Percentiles rank a stretch among this genome's conserved stretches.
phyloP scores from a whole-genome alignment of 2,888 invertebrate genomes.

The Salticus scenicus region DNA sequence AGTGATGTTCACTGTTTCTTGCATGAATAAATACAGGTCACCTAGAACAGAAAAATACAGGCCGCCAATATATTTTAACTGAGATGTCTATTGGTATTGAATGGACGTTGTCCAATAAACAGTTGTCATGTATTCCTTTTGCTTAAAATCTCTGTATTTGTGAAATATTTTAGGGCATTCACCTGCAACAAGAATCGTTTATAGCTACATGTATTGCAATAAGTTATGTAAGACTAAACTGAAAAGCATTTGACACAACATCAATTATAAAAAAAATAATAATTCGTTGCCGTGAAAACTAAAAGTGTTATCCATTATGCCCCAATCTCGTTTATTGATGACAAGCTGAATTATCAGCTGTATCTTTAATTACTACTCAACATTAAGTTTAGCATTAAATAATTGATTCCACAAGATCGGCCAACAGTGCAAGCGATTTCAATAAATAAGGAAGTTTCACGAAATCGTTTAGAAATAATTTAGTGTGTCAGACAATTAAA shows the following conservation, averaged over 20 bases:
- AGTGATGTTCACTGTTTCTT: too few species aligned
- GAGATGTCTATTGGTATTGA: too few species aligned
- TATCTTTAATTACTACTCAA: slow-evolving; percentile 14
- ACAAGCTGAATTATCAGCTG: neutral
- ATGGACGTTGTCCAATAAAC: too few species aligned
- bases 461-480: neutral
- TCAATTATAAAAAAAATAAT: neutral
- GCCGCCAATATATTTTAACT: too few species aligned
- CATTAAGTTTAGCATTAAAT: neutral
- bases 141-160: too few species aligned
- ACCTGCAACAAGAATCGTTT: neutral
- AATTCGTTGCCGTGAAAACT: neutral
- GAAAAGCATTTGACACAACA: neutral
- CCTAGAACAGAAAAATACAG: too few species aligned
- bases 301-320: neutral
- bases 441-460: neutral
- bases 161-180: neutral
- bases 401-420: neutral
- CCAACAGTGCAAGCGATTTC: neutral
- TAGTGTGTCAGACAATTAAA: neutral
- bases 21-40: too few species aligned
- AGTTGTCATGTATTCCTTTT: too few species aligned
- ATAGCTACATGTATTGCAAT: too few species aligned
- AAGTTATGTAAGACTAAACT: neutral
- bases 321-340: neutral